phyloP scores from a whole-genome alignment of 1,140 invertebrate genomes.

The Trachymyrmex septentrionalis region DNA sequence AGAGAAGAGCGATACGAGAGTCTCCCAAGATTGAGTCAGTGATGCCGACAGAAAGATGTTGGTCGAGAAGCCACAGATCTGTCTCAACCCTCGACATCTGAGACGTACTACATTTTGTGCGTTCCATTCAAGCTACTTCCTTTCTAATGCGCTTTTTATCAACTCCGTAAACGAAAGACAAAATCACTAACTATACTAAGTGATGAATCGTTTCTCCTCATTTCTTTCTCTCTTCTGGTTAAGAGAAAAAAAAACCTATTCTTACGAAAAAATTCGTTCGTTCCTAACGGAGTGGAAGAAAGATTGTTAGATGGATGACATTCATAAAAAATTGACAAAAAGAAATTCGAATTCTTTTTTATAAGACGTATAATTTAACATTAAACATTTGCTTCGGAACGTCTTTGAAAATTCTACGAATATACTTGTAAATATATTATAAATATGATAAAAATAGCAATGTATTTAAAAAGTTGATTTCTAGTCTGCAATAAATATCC shows the following conservation, averaged over 20 bases:
- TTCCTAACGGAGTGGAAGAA: background rate
- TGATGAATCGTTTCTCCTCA: conserved; percentile 28
- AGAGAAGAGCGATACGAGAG: background rate
- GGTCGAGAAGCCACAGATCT: conserved; percentile 6
- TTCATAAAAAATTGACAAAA: background rate
- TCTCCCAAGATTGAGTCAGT: conserved; percentile 33
- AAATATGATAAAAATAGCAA: background rate
- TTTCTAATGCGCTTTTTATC: conserved; percentile 47
- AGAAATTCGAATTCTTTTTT: conserved; percentile 13
- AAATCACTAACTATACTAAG: conserved; percentile 9
- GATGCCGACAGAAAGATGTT: background rate
- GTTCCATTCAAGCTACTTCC: conserved; percentile 35
- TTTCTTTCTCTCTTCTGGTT: background rate
- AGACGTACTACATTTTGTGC: background rate
- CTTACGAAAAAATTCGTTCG: background rate
- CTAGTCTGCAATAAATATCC: background rate
- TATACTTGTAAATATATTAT: background rate
- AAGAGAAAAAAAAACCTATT: conserved; percentile 14
- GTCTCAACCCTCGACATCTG: conserved; percentile 9
- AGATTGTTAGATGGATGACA: background rate
- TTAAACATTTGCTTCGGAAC: background rate
- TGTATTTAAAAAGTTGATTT: background rate
- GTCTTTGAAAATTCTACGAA: background rate
- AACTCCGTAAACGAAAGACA: background rate
- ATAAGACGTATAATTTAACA: background rate